Conservation (phyloP, 2,113 vertebrate species). For the Pitta sordida region DNA sequence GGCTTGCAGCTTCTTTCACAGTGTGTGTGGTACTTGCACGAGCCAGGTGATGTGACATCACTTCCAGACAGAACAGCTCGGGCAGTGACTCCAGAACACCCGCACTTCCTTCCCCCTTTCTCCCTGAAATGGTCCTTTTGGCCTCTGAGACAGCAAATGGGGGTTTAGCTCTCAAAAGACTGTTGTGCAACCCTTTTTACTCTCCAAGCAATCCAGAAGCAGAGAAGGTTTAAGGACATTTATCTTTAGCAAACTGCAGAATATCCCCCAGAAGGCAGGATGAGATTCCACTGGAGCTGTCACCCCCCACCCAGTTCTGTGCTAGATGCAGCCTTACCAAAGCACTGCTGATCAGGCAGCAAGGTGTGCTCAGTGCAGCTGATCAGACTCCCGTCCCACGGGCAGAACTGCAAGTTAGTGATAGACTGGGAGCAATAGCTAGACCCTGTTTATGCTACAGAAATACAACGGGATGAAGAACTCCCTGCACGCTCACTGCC, state of each 20-base stretch:
- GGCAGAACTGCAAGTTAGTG: background rate
- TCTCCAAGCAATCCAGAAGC: background rate
- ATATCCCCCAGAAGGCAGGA: background rate
- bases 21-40: background rate
- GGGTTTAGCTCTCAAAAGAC: background rate
- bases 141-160: background rate
- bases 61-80: background rate
- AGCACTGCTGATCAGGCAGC: background rate
- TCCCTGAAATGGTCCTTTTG: background rate
- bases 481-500: background rate
- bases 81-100: background rate
- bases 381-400: background rate
- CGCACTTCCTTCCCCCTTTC: background rate
- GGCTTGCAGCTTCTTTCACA: background rate
- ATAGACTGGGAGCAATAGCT: background rate
- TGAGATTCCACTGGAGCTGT: background rate
- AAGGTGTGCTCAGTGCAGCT: background rate
- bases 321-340: background rate
- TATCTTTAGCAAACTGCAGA: background rate
- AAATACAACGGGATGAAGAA: background rate
- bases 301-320: fast-evolving
- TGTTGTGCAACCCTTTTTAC: background rate
- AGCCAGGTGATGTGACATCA: background rate
- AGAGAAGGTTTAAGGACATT: background rate
- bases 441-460: background rate